Evolutionary conservation across 2,113 vertebrate species (phyloP), one percentile per base, ranked within the genome.

Genomic region (Tiliqua scincoides): DNA sequence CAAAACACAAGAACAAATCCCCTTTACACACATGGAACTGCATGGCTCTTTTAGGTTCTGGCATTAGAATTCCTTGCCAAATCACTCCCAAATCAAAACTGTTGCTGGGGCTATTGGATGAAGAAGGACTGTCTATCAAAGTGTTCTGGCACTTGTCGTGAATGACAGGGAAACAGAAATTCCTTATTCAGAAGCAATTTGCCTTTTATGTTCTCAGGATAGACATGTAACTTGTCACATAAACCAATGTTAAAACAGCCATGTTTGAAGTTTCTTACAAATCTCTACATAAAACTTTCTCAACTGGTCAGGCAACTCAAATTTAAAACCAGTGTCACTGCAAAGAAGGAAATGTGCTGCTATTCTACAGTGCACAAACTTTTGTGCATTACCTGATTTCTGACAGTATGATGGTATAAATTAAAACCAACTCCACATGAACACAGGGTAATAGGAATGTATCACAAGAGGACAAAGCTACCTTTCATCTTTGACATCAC

Each of bases 361-460:
- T 52, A 2, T 17, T 48, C 8, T n/a, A 80, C 61, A 80, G 23
- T 27, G 7, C 37, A 43, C 37, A 65, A 6, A 35, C 37, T 80
- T 79, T 43, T 79, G 35, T 21, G 37, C 9, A 12, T 43, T 67
- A 43, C 18, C 40, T 21, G 30, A 81, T 32, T 15, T 6, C 43
- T 81, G 27, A 48, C 30, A 67, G 20, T 32, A 48, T 21, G 67
- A 81, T 37, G 9, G 32, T 18, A 52, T 20, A 81, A 81, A 52
- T 89, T 81, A 85, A 85, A 88, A 48, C 27, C 6, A 88, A 73
- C 54, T n/a, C 54, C 73, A 43, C 21, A 32, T 76, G 25, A 80
- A 89, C 87, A 80, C 37, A 18, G 10, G n/a, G 54, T 52, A n/a
- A 83, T 23, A 21, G 52, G 1, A 68, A 91, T 37, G 43, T 27